phyloP scores from a whole-genome alignment of 2,797 vertebrate genomes.

The Epinephelus coioides region DNA sequence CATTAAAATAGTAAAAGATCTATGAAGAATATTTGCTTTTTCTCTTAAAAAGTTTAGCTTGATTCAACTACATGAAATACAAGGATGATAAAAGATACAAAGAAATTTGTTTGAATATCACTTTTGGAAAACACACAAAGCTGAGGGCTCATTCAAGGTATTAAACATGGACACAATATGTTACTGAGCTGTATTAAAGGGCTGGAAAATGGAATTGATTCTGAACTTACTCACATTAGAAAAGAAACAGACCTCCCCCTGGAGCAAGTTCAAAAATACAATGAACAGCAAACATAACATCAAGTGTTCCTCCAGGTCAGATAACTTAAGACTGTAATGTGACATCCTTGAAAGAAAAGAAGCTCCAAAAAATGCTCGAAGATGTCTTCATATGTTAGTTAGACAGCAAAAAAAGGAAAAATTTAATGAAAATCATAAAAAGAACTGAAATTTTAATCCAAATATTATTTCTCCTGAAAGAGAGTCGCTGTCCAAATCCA shows the following conservation, averaged over 20 bases:
- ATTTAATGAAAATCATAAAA: constrained; percentile 2
- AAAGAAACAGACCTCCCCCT: constrained; percentile 23
- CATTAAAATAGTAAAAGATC: constrained; percentile 50
- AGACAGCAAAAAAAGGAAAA: constrained; percentile 8
- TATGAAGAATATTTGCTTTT: constrained; percentile 34
- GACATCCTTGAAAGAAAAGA: constrained; percentile 16
- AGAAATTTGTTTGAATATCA: constrained; percentile 21
- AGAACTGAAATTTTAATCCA: constrained; percentile 6
- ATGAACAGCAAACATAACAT: constrained; percentile 36
- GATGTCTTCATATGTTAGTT: constrained; percentile 12
- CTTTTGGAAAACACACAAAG: constrained; percentile 40
- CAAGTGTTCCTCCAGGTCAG: constrained; percentile 16
- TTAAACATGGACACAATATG: constrained; percentile 49
- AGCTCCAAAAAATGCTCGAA: constrained; percentile 23
- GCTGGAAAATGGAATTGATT: constrained; percentile 41
- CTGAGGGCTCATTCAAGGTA: constrained; percentile 42
- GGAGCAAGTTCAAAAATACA: constrained; percentile 25
- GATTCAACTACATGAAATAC: constrained; percentile 50
- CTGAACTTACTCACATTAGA: constrained; percentile 15
- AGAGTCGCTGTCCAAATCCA: constrained; percentile 1
- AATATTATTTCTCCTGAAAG: neutral
- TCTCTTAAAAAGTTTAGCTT: constrained; percentile 40
- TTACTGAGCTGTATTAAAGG: constrained; percentile 42
- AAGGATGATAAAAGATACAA: constrained; percentile 31
- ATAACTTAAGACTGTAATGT: constrained; percentile 50